Evolutionary conservation across 2,113 vertebrate species (phyloP).

Genomic region (Notiomystis cincta): DNA sequence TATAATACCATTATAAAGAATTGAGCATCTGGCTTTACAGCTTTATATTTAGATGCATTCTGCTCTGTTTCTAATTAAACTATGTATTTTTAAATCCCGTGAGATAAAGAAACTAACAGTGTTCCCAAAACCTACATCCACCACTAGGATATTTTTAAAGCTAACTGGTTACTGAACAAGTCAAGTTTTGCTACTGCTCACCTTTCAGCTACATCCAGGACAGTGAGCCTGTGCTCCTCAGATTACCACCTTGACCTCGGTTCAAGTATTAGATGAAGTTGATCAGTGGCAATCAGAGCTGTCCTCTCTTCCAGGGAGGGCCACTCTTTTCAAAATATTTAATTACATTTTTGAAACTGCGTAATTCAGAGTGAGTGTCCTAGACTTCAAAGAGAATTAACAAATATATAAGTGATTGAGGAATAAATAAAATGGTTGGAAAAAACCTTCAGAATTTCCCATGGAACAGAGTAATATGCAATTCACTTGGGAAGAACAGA

Average conservation of each 20-base stretch:
- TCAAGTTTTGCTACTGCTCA: background rate
- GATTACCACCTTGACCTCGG: background rate
- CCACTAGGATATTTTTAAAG: background rate
- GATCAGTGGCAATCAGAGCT: background rate
- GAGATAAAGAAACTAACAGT: background rate
- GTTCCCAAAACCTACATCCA: background rate
- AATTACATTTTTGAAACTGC: background rate
- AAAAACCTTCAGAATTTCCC: background rate
- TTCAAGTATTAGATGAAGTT: background rate
- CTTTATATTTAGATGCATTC: background rate
- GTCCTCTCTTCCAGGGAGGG: background rate
- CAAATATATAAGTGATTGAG: background rate
- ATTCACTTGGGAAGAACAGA: slow-evolving; percentile 7
- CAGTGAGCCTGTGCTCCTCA: background rate
- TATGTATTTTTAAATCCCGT: background rate
- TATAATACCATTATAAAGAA: background rate
- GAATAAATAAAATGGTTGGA: background rate
- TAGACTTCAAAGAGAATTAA: background rate
- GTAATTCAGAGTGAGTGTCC: background rate
- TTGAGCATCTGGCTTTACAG: background rate
- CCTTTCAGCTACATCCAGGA: background rate
- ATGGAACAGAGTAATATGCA: background rate
- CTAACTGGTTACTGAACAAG: background rate
- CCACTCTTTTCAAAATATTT: background rate
- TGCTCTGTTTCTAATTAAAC: background rate